Conservation (phyloP, 2,113 vertebrate genomes). For the Aegypius monachus region DNA sequence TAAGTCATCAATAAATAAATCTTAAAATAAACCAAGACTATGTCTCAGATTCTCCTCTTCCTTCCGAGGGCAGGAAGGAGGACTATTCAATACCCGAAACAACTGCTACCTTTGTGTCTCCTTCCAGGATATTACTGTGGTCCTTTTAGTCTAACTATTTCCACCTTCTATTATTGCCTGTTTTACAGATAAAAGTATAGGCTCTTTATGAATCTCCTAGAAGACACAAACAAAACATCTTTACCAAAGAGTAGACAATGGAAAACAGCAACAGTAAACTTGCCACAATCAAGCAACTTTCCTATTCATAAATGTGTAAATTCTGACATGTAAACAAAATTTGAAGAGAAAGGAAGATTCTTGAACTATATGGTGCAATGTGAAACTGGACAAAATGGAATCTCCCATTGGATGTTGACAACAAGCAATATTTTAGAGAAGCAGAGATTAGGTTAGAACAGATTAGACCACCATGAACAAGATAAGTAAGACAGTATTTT, state of each 20-base stretch:
- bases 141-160: background rate
- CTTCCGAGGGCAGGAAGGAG: background rate
- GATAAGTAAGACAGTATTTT: background rate
- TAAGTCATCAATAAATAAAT: background rate
- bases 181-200: background rate
- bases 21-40: background rate
- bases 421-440: background rate
- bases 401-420: background rate
- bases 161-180: background rate
- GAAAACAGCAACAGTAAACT: background rate
- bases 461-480: background rate
- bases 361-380: background rate
- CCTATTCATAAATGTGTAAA: background rate
- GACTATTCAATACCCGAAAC: background rate
- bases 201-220: background rate
- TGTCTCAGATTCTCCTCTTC: background rate
- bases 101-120: background rate
- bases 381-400: background rate
- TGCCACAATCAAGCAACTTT: background rate
- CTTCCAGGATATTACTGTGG: background rate
- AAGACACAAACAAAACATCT: background rate
- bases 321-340: background rate
- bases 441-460: background rate
- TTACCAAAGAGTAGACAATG: background rate
- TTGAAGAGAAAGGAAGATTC: background rate